Base-by-base conservation (phyloP, 92 coral and sea anemone genomes). In the Anthopleura xanthogrammica region DNA sequence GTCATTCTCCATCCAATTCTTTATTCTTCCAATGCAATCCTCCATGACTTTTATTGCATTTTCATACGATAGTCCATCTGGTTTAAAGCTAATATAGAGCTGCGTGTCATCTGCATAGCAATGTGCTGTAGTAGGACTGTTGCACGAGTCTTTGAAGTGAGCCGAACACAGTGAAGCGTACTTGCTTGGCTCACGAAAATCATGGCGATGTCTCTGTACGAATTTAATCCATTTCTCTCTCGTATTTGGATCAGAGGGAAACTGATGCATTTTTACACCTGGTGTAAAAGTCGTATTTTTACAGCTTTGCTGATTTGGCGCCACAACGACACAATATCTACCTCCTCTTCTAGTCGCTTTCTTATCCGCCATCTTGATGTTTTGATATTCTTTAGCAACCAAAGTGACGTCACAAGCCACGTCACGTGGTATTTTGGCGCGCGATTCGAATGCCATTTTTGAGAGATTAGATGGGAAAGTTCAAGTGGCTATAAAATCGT, bases 281-380 rank as follows among this genome's bases (percentile, higher is more conserved):
- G 62, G 64, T 17, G 84, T 83, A 82, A 41, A 84, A 23, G 55
- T 62, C 16, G 88, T 83, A 65, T 88, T 88, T 17, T 17, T 77
- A 78, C 90, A 87, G 40, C 66, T 65, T 57, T 60, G 57, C 12
- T 80, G 74, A 39, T 80, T 80, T 36, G 84, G 84, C 55, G 76
- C 84, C 2, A 77, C 84, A 42, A 77, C 84, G 22, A 80, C 84
- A 50, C 84, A 80, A 80, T 80, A 80, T 80, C 84, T 24, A 8
- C 84, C 84, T 23, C 84, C 81, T 81, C 60, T 29, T 41, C 84
- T 12, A 24, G 74, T 40, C 13, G 12, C 68, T 57, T 41, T 54
- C 77, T 40, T n/a, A 24, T 40, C 54, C 78, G 79, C 78, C 85
- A 82, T 82, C 57, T 76, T 76, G 64, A 14, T 57, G 64, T 57